Evolutionary conservation across 1,140 invertebrate genomes (phyloP).

Genomic region (Drosophila teissieri): DNA sequence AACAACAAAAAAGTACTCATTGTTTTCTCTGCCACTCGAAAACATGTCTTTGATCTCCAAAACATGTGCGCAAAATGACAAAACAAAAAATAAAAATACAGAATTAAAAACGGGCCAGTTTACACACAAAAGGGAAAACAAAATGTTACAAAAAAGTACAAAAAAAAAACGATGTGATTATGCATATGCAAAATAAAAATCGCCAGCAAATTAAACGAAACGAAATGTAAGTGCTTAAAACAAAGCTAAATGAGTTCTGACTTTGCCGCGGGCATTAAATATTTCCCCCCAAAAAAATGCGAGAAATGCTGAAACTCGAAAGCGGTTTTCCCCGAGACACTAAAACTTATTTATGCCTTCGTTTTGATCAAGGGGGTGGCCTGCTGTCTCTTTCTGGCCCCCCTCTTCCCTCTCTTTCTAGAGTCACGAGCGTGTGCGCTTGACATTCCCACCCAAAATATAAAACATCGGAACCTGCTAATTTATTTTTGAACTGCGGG

Average conservation of each 20-base stretch:
- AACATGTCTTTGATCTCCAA: constrained; percentile 81
- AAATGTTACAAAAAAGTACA: constrained; percentile 22
- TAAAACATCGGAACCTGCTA: constrained; percentile 31
- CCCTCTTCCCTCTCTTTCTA: constrained; percentile 1
- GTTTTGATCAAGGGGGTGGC: constrained; percentile 33
- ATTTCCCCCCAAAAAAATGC: constrained; percentile 43
- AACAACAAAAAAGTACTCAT: constrained; percentile 21
- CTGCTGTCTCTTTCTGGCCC: constrained; percentile 1
- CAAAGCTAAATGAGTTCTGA: constrained; percentile 62
- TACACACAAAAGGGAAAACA: constrained; percentile 54
- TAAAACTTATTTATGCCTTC: constrained; percentile 66
- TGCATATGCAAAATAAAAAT: constrained; percentile 46
- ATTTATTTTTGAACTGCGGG: constrained; percentile 41
- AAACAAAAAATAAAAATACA: constrained; percentile 34
- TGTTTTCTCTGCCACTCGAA: constrained; percentile 54
- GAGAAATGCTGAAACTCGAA: constrained; percentile 19
- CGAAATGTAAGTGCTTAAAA: constrained; percentile 67
- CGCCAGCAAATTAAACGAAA: constrained; percentile 50
- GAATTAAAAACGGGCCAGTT: constrained; percentile 58
- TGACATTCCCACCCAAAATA: constrained; percentile 27
- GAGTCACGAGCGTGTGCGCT: constrained; percentile 20
- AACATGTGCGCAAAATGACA: constrained; percentile 39
- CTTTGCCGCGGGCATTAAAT: constrained; percentile 47
- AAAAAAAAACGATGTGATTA: constrained; percentile 33
- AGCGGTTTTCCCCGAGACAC: constrained; percentile 57